Evolutionary conservation across 1,140 invertebrate genomes (phyloP).

Genomic region (Condylostylus longicornis): DNA sequence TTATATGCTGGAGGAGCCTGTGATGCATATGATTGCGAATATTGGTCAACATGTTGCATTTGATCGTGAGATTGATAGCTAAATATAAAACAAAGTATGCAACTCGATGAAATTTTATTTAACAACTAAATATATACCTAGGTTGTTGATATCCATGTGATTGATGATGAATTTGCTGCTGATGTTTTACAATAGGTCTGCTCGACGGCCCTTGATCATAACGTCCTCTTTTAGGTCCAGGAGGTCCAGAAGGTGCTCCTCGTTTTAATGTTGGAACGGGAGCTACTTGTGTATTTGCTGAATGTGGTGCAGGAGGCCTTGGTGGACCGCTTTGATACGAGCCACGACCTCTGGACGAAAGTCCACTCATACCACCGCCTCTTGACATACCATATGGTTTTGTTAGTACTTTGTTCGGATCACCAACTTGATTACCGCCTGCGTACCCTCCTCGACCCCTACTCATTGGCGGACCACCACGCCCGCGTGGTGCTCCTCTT

Average conservation of each 20-base stretch:
- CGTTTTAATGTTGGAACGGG: constrained; percentile 30
- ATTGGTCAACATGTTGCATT: constrained; percentile 25
- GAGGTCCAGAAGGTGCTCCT: constrained; percentile 26
- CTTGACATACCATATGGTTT: constrained; percentile 21
- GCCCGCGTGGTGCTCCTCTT: constrained; percentile 15
- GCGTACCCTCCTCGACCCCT: constrained; percentile 19
- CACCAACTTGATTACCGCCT: constrained; percentile 13
- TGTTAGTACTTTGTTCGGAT: constrained; percentile 17
- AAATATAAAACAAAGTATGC: constrained; percentile 2
- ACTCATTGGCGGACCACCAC: constrained; percentile 11
- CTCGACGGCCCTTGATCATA: constrained; percentile 27
- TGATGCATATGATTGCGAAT: constrained; percentile 23
- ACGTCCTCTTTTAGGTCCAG: constrained; percentile 27
- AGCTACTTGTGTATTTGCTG: constrained; percentile 30
- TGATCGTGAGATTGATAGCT: constrained; percentile 29
- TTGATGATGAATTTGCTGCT: constrained; percentile 21
- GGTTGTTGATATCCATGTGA: constrained; percentile 13
- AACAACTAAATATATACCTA: constrained; percentile 9
- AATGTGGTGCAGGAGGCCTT: constrained; percentile 28
- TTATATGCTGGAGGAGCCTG: constrained; percentile 23
- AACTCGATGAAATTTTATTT: neutral
- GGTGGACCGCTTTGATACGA: constrained; percentile 27
- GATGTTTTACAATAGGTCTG: constrained; percentile 27
- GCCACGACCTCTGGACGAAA: constrained; percentile 24
- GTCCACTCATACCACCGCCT: too few species aligned